Conservation (phyloP, 2,113 vertebrate genomes). For the Salminus brasiliensis region DNA sequence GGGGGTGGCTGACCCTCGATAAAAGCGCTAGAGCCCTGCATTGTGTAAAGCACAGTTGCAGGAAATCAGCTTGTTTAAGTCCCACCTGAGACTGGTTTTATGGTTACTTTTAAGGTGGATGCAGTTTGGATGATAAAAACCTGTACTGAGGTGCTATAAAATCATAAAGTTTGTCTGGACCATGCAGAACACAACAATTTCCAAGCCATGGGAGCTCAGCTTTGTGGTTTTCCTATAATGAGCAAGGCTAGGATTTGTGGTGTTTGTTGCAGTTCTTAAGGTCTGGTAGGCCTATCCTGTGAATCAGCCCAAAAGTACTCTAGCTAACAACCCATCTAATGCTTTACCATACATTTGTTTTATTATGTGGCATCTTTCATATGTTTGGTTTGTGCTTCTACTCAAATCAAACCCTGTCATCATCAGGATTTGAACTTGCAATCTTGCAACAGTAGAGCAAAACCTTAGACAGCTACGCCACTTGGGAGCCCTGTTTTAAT, state of each 20-base stretch:
- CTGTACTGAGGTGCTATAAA: background rate
- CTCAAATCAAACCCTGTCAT: no score
- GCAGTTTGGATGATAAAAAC: background rate
- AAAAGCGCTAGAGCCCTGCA: background rate
- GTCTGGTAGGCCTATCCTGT: background rate
- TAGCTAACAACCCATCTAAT: no score
- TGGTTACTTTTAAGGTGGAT: background rate
- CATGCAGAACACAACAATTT: background rate
- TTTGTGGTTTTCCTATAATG: slow-evolving; percentile 27
- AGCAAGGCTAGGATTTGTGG: slow-evolving; percentile 14
- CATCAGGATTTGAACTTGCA: background rate
- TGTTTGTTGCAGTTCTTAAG: slow-evolving; percentile 2
- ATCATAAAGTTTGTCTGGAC: slow-evolving; percentile 2
- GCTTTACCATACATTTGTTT: no score
- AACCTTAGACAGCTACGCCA: background rate
- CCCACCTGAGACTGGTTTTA: slow-evolving; percentile 34
- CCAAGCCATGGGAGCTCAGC: background rate
- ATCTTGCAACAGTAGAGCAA: background rate
- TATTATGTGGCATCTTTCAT: no score
- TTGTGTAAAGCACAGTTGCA: slow-evolving; percentile 3
- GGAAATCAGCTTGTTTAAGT: slow-evolving; percentile 2
- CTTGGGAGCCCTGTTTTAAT: no score
- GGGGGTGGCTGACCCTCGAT: background rate
- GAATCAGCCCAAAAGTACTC: no score
- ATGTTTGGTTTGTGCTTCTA: no score